These are phyloP conservation scores for Temnopleurus reevesii DNA, from an alignment of 53 echinoderm and acorn worm species.

Conservation along the genomic window DNA sequence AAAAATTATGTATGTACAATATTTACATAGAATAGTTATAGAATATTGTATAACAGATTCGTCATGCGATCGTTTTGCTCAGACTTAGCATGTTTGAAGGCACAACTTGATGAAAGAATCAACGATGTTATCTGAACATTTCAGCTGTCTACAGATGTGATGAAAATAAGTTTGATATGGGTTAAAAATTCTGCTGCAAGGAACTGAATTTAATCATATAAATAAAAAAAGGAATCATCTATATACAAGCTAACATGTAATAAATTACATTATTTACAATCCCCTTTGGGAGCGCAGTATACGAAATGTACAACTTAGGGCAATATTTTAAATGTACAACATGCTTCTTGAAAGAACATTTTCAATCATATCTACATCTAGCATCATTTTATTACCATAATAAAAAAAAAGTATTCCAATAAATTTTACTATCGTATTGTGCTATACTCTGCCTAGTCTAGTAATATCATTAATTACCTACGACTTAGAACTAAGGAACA, in stretches of 20 bases:
- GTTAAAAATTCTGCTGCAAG: background rate
- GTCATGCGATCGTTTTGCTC: background rate
- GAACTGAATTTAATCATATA: background rate
- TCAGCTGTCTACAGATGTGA: background rate
- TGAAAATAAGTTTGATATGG: background rate
- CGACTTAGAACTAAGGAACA: slow-evolving; percentile 6
- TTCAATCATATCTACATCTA: background rate
- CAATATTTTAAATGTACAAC: background rate
- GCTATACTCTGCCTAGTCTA: background rate
- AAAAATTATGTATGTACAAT: background rate
- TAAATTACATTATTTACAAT: slow-evolving; percentile 24
- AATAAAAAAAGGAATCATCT: background rate
- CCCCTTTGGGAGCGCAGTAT: background rate
- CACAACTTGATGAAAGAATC: background rate
- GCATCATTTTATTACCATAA: background rate
- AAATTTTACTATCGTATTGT: background rate
- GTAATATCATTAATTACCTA: background rate
- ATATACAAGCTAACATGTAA: slow-evolving; percentile 1
- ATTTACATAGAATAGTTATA: background rate
- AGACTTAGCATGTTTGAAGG: slow-evolving; percentile 27
- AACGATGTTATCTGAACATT: no score
- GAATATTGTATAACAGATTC: background rate
- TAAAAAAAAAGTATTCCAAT: background rate
- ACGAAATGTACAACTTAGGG: slow-evolving; percentile 1
- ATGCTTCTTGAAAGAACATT: background rate